Conservation (phyloP, 2,113 vertebrate genomes). For the Lasiurus borealis region DNA sequence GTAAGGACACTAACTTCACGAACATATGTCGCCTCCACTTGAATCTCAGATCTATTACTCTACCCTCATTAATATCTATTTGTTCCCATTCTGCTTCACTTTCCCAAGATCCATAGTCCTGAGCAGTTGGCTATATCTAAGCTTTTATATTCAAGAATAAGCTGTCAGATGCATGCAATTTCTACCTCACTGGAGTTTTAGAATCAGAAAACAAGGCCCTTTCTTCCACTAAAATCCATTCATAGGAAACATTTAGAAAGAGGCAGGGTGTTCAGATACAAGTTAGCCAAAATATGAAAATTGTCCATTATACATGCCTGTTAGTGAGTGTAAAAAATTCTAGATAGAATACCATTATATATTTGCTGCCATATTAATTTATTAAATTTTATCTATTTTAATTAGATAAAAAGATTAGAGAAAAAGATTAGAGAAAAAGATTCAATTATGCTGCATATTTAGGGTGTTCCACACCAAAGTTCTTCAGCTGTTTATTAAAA, state of each 20-base stretch:
- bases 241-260: background rate
- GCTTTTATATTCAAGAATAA: background rate
- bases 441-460: background rate
- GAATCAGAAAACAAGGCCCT: background rate
- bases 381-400: slow-evolving; percentile 38
- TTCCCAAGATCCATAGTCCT: background rate
- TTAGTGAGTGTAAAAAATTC: background rate
- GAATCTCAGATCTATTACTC: background rate
- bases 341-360: background rate
- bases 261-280: background rate
- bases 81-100: background rate
- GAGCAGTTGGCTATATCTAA: background rate
- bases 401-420: no score
- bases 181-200: background rate
- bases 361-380: background rate
- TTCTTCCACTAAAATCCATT: slow-evolving; percentile 23
- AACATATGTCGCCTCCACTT: background rate
- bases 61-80: background rate
- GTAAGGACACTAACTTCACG: background rate
- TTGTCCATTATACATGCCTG: background rate
- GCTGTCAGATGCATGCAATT: background rate
- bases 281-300: slow-evolving; percentile 1
- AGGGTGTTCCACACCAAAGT: background rate
- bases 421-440: background rate
- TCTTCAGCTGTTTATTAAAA: background rate